A percentile compares a stretch with the other conserved stretches of the same genome.
Conservation (phyloP, 1,140 invertebrate genomes). For the Calephelis nemesis region DNA sequence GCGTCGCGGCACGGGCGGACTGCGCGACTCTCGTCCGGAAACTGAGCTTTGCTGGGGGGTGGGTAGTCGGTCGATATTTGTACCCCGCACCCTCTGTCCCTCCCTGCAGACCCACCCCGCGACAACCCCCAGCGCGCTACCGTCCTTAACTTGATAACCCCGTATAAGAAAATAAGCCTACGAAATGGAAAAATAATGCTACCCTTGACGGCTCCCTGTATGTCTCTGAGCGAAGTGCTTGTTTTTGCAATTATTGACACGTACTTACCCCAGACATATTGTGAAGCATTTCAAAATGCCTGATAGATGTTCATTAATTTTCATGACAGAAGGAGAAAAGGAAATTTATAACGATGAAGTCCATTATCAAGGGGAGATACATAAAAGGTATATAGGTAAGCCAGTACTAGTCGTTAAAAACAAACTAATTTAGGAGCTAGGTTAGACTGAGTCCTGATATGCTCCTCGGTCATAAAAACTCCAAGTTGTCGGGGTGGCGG, state of each 20-base stretch:
- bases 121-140: constrained; percentile 51
- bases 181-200: constrained; percentile 73
- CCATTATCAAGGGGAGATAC: too few species aligned
- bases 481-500: constrained; percentile 48
- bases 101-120: constrained; percentile 59
- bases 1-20: constrained; percentile 66
- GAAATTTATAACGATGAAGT: too few species aligned
- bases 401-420: constrained; percentile 24
- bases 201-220: constrained; percentile 32
- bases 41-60: constrained; percentile 67
- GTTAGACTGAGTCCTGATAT: constrained; percentile 63
- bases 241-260: not conserved
- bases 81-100: constrained; percentile 54
- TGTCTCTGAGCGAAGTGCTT: not conserved
- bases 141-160: constrained; percentile 74
- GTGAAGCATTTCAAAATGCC: not conserved
- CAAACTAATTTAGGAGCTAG: constrained; percentile 64
- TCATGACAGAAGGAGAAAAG: not conserved
- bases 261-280: not conserved
- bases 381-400: not conserved
- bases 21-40: constrained; percentile 76
- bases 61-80: constrained; percentile 66
- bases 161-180: constrained; percentile 74
- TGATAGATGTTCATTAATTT: not conserved
- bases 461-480: constrained; percentile 70